These are phyloP conservation scores for Tympanoctomys barrerae DNA, from an alignment of 2,797 vertebrate species.

Conservation along the genomic window DNA sequence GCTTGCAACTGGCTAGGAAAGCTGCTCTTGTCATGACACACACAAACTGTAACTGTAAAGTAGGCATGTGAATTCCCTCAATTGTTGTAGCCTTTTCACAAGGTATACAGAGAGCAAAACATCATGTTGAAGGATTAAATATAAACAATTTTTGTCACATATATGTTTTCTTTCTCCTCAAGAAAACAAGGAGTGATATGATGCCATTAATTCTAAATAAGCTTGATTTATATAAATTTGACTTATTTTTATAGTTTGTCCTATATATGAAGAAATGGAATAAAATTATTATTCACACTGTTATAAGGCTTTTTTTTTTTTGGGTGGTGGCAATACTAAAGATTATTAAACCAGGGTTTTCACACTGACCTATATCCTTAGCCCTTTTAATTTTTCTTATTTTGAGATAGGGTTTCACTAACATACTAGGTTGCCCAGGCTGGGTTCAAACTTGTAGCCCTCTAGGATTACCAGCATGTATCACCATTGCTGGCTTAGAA, in stretches of 20 bases:
- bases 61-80: not conserved
- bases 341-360: not conserved
- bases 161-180: too few relatives aligned
- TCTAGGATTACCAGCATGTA: not conserved
- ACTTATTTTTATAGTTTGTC: not conserved
- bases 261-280: not conserved
- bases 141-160: not conserved
- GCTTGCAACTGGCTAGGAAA: not conserved
- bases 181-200: not conserved
- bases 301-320: not conserved
- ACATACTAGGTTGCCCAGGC: not conserved
- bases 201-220: not conserved
- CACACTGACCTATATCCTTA: too few relatives aligned
- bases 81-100: not conserved
- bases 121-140: not conserved
- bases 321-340: not conserved
- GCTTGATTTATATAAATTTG: not conserved
- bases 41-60: not conserved
- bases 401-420: too few relatives aligned
- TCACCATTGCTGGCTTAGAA: not conserved
- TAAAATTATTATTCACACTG: not conserved
- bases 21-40: not conserved
- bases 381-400: too few relatives aligned
- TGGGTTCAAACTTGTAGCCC: not conserved
- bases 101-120: not conserved